Base-by-base conservation (phyloP, 1,140 invertebrate species). In the Drosophila prosaltans region DNA sequence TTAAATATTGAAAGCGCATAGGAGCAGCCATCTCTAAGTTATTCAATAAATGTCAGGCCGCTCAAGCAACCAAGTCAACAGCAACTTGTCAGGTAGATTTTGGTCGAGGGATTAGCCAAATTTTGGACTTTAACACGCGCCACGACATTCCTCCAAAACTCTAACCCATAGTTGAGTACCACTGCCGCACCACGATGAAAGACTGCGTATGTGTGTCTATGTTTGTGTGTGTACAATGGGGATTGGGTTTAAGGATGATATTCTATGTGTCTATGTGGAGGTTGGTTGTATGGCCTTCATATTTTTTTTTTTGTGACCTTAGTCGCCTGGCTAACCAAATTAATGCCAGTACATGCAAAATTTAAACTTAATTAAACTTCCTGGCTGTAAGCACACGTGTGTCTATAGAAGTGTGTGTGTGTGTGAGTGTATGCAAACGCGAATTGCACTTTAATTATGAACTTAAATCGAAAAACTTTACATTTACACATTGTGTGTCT, bases 401-500 rank as follows among this genome's bases (percentile, higher is more conserved):
- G 41, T 40, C 8, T 63, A 39, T 70, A n/a, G 3, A n/a, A 1
- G 71, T 64, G 55, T 64, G 60, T 69, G 16, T 26, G 30, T 24
- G 16, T 55, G 10, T 45, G 54, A 68, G 48, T 51, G n/a, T 63
- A 39, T 73, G 70, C 45, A 41, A 24, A 21, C 39, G 66, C 65
- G 66, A 77, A 73, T 80, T 74, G 67, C 71, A 79, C 88, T 90
- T 89, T 89, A 89, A 89, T 89, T 89, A 89, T 90, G 84, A 89
- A 89, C 84, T 89, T 89, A 89, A 89, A 89, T 89, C 85, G 84
- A 89, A 89, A 89, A 89, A 89, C 84, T 89, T 89, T 89, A 72
- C 78, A 69, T 74, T 83, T 80, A 80, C 80, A 80, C 69, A 32
- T 39, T 40, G 54, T 51, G 30, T 30, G 57, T 59, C 66, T 68